Base-by-base conservation (phyloP, 2,888 invertebrate species). In the Adelphocoris suturalis region DNA sequence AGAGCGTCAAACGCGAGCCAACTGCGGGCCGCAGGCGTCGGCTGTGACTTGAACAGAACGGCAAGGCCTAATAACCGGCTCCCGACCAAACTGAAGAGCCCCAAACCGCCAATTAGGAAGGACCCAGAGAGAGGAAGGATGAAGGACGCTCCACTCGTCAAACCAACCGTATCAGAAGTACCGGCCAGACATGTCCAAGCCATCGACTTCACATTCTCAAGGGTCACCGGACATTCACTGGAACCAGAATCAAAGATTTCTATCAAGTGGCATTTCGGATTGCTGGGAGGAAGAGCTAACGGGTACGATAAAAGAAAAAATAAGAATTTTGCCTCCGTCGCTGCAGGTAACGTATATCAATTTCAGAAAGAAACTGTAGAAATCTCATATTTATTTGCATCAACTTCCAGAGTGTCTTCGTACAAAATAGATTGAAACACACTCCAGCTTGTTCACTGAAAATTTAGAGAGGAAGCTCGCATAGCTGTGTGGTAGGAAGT, bases 61-160 rank as follows among this genome's bases (percentile, higher is more conserved):
- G 27, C 23, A 23, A 68, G 68, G 68, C 23, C 68, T 68, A 68
- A 68, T 68, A 68, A 68, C 68, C 68, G 68, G 68, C 68, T 68
- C 68, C 68, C 19, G 68, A 9, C 68, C 68, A 11, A 68, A 68
- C 68, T 68, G 23, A 23, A 68, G 68, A 68, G 23, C 23, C 68
- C 68, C 9, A 19, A 68, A 68, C 68, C 68, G 23, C 68, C 68
- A 68, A 68, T 68, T 68, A 68, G 68, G 68, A 68, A 68, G 68
- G 68, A 23, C 11, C 23, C 19, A 23, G 27, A 68, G 68, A 68
- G 68, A 68, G 68, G 68, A 68, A 19, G 19, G 23, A 68, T 68
- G 68, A 68, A 68, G 68, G 68, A 23, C 68, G 68, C 23, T 68
- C 19, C 23, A 23, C 2, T 23, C 68, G 23, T 68, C 68, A 23